Evolutionary conservation across 2,113 vertebrate genomes (phyloP).

Genomic region (Syrrhaptes paradoxus): DNA sequence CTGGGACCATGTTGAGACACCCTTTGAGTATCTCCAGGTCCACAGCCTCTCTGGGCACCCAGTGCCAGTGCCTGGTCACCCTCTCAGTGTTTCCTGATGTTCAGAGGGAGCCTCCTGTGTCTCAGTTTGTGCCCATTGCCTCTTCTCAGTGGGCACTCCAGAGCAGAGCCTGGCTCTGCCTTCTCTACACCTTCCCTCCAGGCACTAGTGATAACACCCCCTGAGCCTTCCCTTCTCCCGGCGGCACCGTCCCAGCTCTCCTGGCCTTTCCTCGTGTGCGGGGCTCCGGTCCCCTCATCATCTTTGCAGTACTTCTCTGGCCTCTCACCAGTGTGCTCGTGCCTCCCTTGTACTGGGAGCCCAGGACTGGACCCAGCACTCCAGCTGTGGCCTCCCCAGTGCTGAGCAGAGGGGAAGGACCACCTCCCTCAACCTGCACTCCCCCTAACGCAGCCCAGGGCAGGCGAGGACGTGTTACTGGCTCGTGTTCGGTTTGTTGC

Average conservation of each 20-base stretch:
- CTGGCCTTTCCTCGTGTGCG: background rate
- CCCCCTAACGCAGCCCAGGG: background rate
- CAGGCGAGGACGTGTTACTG: background rate
- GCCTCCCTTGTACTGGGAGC: background rate
- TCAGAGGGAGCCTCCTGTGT: background rate
- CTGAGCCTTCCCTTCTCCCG: background rate
- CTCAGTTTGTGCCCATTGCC: background rate
- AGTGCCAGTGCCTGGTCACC: background rate
- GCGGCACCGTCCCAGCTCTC: background rate
- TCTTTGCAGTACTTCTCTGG: background rate
- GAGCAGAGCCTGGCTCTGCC: background rate
- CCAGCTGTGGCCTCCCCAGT: background rate
- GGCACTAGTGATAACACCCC: background rate
- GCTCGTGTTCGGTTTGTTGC: background rate
- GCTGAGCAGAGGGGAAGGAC: background rate
- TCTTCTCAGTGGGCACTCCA: no score
- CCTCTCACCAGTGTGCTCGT: background rate
- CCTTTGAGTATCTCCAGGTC: background rate
- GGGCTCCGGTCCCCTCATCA: background rate
- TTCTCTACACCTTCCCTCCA: background rate
- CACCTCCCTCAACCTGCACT: background rate
- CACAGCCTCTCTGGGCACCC: background rate
- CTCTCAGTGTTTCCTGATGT: background rate
- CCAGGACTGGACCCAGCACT: background rate
- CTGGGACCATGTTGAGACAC: background rate